Conservation (phyloP, 1,140 invertebrate genomes). For the Lordiphosa clarofinis region DNA sequence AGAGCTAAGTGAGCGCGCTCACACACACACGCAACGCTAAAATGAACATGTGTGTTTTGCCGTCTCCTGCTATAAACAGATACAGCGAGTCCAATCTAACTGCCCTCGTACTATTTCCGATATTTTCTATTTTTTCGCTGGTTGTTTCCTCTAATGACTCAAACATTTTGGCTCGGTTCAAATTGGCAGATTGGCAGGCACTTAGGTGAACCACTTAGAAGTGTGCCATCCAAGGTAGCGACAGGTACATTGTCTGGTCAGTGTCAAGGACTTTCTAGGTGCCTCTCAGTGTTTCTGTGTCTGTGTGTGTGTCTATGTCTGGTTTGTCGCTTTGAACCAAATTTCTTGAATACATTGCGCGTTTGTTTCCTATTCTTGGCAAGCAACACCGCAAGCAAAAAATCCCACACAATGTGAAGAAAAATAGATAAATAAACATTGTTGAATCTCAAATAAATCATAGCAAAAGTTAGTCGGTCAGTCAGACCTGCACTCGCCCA, state of each 20-base stretch:
- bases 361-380: constrained; percentile 54
- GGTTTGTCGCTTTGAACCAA: constrained; percentile 11
- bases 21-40: too few relatives aligned
- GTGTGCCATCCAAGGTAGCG: constrained; percentile 14
- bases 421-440: constrained; percentile 74
- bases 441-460: constrained; percentile 61
- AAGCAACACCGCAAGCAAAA: constrained; percentile 44
- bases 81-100: too few relatives aligned
- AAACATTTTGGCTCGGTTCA: constrained; percentile 41
- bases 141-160: constrained; percentile 51
- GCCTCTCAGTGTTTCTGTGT: constrained; percentile 31
- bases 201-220: constrained; percentile 25
- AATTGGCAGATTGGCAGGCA: constrained; percentile 49
- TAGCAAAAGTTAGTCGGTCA: constrained; percentile 33
- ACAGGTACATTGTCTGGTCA: constrained; percentile 38
- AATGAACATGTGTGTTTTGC: too few relatives aligned
- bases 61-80: too few relatives aligned
- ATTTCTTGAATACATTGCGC: constrained; percentile 60
- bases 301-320: constrained; percentile 57
- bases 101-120: not conserved
- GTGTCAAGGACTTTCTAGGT: constrained; percentile 59
- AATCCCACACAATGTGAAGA: constrained; percentile 35
- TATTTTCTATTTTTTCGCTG: constrained; percentile 26
- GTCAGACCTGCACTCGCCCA: constrained; percentile 38
- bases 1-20: too few relatives aligned